Conservation (phyloP, 35 echinoderm and acorn worm species). For the Nesometra sesokonis region DNA sequence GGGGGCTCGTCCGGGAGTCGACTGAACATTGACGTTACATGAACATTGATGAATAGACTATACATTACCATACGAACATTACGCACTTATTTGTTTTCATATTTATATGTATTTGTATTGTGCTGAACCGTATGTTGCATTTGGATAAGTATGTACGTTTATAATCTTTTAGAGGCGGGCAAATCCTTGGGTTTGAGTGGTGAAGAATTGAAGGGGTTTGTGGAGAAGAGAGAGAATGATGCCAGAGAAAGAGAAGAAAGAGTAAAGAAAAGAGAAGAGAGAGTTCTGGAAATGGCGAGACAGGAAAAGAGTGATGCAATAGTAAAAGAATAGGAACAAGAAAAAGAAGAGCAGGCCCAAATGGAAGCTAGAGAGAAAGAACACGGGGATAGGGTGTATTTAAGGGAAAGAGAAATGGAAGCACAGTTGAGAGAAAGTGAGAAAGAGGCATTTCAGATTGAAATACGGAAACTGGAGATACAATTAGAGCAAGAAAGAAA, state of each 20-base stretch:
- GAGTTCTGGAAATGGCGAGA: background rate
- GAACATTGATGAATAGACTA: no score
- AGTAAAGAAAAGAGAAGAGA: background rate
- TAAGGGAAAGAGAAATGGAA: background rate
- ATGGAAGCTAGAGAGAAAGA: background rate
- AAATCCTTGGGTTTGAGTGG: background rate
- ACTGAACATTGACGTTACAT: no score
- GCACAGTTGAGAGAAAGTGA: background rate
- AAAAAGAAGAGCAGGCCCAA: background rate
- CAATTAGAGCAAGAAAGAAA: constrained; percentile 3
- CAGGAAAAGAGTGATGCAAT: background rate
- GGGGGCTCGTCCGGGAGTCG: no score
- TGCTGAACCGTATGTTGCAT: no score
- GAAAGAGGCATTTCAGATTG: background rate
- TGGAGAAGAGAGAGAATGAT: background rate
- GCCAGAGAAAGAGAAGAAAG: background rate
- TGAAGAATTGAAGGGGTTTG: background rate
- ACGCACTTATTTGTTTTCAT: no score
- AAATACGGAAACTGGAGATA: constrained; percentile 6
- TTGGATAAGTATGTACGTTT: background rate
- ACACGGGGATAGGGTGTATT: background rate
- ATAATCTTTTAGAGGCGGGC: background rate
- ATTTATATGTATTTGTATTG: no score
- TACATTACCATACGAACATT: no score
- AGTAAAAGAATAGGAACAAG: background rate